Conservation (phyloP, 2,113 vertebrate genomes). For the Laterallus jamaicensis region DNA sequence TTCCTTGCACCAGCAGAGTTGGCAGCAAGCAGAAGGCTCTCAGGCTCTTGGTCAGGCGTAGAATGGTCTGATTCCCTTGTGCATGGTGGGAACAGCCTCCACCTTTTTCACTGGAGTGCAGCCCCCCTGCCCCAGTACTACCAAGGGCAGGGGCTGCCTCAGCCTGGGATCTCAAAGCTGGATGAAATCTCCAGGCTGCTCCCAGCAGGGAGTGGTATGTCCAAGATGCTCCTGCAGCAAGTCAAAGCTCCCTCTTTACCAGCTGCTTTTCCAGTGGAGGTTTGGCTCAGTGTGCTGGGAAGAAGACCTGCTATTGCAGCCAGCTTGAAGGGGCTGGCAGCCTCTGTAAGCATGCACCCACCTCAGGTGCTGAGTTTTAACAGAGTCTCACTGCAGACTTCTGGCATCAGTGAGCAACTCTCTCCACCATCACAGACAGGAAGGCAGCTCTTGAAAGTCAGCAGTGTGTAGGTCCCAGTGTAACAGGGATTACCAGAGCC, state of each 20-base stretch:
- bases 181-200: background rate
- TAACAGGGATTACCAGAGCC: background rate
- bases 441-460: background rate
- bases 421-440: background rate
- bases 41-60: rapidly evolving
- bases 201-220: background rate
- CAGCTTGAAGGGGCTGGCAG: background rate
- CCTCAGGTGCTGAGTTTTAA: background rate
- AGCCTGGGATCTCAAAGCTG: background rate
- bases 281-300: background rate
- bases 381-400: background rate
- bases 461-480: background rate
- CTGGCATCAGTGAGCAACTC: background rate
- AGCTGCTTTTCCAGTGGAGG: background rate
- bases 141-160: background rate
- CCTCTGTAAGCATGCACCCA: background rate
- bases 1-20: background rate
- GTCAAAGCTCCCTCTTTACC: background rate
- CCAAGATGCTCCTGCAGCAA: background rate
- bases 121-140: too few species aligned
- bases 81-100: background rate
- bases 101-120: background rate
- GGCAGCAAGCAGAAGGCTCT: background rate
- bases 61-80: rapidly evolving
- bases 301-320: background rate